Evolutionary conservation across 2,888 invertebrate species (phyloP).

Genomic region (Polia nebulosa): DNA sequence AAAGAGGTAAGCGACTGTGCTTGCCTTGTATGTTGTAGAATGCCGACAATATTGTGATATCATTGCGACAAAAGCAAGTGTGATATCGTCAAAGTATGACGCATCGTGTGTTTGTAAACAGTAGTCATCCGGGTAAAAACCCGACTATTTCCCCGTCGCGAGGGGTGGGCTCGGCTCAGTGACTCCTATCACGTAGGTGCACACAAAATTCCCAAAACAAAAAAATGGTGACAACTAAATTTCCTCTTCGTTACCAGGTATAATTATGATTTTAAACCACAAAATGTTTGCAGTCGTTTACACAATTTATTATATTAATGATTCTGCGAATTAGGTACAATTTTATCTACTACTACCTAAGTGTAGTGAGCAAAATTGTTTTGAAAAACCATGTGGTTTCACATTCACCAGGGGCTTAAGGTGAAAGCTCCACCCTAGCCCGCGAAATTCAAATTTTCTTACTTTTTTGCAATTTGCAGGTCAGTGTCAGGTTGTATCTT

Average conservation of each 20-base stretch:
- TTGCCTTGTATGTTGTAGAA: not conserved
- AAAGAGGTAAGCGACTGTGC: too few relatives aligned
- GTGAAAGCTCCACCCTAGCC: too few relatives aligned
- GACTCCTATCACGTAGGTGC: conserved; percentile 15
- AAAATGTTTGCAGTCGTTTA: too few relatives aligned
- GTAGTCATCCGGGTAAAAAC: conserved; percentile 22
- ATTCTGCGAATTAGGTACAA: not conserved
- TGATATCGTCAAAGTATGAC: conserved; percentile 24
- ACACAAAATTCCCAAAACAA: not conserved
- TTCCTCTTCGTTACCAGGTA: conserved; percentile 1
- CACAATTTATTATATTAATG: not conserved
- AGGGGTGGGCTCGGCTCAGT: conserved; percentile 2
- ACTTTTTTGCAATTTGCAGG: too few relatives aligned
- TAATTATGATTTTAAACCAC: not conserved
- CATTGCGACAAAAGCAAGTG: not conserved
- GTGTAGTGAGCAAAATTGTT: too few relatives aligned
- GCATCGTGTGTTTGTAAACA: conserved; percentile 19
- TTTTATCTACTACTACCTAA: too few relatives aligned
- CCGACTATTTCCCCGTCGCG: conserved; percentile 4
- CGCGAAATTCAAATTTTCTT: too few relatives aligned
- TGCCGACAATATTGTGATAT: conserved; percentile 15
- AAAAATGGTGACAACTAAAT: not conserved
- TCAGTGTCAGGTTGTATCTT: too few relatives aligned
- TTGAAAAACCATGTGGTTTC: too few relatives aligned
- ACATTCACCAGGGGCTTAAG: too few relatives aligned